Evolutionary conservation across 2,113 vertebrate genomes (phyloP).

Genomic region (Micromys minutus): DNA sequence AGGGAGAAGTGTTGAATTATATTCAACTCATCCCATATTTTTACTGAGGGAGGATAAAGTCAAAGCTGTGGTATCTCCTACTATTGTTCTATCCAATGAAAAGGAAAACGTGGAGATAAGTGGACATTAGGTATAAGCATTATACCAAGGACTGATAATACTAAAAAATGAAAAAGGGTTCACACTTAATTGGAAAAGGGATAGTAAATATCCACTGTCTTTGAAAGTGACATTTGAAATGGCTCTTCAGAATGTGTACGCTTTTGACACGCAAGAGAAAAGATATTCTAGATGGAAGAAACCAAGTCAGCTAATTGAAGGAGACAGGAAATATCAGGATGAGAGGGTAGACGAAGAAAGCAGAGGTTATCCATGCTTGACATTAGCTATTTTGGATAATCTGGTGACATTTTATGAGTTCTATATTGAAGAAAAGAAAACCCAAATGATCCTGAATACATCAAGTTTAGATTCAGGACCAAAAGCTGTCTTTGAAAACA

Average conservation of each 20-base stretch:
- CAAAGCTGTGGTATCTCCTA: neutral
- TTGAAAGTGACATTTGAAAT: neutral
- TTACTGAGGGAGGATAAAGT: neutral
- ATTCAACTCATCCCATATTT: neutral
- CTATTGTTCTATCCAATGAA: neutral
- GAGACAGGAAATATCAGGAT: neutral
- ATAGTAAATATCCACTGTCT: neutral
- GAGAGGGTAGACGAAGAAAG: neutral
- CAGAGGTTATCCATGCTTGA: neutral
- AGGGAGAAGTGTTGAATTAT: neutral
- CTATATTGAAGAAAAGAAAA: neutral
- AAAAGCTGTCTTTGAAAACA: neutral
- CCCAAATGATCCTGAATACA: neutral
- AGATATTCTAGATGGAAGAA: neutral
- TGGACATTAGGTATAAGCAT: accelerated
- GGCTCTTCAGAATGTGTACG: neutral
- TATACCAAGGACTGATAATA: neutral
- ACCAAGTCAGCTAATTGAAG: neutral
- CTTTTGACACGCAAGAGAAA: neutral
- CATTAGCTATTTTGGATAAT: neutral
- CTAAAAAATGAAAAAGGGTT: neutral
- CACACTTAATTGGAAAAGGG: neutral
- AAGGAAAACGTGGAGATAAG: neutral
- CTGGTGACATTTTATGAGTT: neutral
- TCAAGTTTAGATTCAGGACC: neutral